Base-by-base conservation (phyloP, 2,888 invertebrate species). In the Stenoptilia bipunctidactyla region DNA sequence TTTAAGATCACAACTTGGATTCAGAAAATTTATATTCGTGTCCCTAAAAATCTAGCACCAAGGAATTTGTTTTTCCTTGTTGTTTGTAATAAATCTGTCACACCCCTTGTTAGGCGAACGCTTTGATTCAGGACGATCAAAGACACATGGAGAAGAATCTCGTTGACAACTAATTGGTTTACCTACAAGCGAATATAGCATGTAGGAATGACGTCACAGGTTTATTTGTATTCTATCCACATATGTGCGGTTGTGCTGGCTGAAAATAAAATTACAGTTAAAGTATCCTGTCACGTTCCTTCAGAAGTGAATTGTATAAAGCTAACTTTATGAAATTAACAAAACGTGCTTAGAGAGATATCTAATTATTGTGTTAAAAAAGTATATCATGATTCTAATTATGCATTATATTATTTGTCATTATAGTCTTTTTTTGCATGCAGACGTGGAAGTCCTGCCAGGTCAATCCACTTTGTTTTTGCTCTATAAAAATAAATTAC, bases 391-490 rank as follows among this genome's bases (percentile, higher is more conserved):
- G 4, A 52, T 45, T 48, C n/a, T n/a, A n/a, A n/a, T n/a, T n/a
- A n/a, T 30, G n/a, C 4, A 30, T 8, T 8, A 12, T 9, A 8
- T 12, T 30, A 2, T 30, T 30, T 30, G 4, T 30, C 30, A 30
- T 30, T n/a, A 20, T 4, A 30, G 9, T 4, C 30, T 8, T 4
- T 30, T 8, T 30, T 30, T 30, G 12, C 30, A n/a, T 10, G 30
- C n/a, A 30, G 10, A 12, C n/a, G 6, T 20, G 30, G 2, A n/a
- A n/a, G 12, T n/a, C 4, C 30, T 12, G 4, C 52, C 69, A 56
- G 79, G 80, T 79, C 80, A 77, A 67, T 79, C 76, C 77, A 73
- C 79, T 80, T 73, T 70, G 75, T 80, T 79, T 80, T 79, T 77
- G 79, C 79, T 64, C 62, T 62, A 73, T 75, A 74, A 75, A n/a